Evolutionary conservation across 1,140 invertebrate genomes (phyloP).

Genomic region (Calephelis virginiensis): DNA sequence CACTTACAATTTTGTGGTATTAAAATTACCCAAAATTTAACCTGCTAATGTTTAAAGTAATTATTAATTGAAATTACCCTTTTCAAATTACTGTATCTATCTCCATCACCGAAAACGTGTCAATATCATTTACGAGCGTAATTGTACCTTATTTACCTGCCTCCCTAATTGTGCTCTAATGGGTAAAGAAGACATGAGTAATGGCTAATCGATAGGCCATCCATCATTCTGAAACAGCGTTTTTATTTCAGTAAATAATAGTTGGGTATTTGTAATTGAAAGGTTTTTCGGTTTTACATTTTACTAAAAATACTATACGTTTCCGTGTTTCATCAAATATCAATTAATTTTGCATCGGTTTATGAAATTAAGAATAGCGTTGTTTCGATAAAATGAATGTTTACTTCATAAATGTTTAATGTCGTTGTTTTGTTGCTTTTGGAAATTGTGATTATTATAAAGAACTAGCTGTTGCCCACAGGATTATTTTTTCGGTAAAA

Average conservation of each 20-base stretch:
- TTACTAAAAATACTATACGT: not conserved
- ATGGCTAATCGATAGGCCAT: constrained; percentile 22
- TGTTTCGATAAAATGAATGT: too few species aligned
- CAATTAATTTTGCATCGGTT: too few species aligned
- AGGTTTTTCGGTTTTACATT: not conserved
- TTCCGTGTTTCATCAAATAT: too few species aligned
- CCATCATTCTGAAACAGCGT: constrained; percentile 15
- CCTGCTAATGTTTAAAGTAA: not conserved
- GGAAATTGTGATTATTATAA: too few species aligned
- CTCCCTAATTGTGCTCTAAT: constrained; percentile 12
- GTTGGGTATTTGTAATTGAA: constrained; percentile 2
- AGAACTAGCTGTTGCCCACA: too few species aligned
- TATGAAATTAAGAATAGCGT: too few species aligned
- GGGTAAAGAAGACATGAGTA: constrained; percentile 20
- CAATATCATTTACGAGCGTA: constrained; percentile 20
- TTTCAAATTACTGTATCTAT: not conserved
- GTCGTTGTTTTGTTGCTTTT: too few species aligned
- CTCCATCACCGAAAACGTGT: constrained; percentile 1
- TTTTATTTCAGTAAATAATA: constrained; percentile 13
- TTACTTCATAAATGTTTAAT: too few species aligned
- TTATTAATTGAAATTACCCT: constrained; percentile 15
- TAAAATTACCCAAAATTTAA: too few species aligned
- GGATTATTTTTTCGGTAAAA: too few species aligned
- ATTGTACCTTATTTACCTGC: constrained; percentile 16
- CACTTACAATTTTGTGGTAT: too few species aligned